These are phyloP conservation scores for Cordilura impudica DNA, from an alignment of 2,888 invertebrate species.

Conservation along the genomic window DNA sequence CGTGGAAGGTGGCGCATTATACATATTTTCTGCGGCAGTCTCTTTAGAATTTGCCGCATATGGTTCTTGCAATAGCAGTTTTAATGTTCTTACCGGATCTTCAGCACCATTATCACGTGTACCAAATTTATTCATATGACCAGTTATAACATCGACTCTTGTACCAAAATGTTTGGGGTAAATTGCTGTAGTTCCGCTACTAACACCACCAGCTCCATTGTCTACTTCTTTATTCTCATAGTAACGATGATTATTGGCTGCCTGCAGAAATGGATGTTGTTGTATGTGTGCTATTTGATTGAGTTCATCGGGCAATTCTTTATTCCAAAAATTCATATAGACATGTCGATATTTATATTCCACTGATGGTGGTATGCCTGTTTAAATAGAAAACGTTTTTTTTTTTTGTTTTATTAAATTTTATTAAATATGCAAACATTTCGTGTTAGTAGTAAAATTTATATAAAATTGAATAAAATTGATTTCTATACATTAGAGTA, in stretches of 20 bases:
- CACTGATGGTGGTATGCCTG: conserved; percentile 86
- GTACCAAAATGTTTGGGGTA: conserved; percentile 60
- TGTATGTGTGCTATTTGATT: conserved; percentile 78
- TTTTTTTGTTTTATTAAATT: neutral
- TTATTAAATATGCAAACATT: conserved; percentile 31
- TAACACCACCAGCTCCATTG: conserved; percentile 5
- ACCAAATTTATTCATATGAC: conserved; percentile 77
- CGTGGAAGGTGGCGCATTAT: conserved; percentile 76
- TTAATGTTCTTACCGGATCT: conserved; percentile 75
- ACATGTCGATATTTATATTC: conserved; percentile 87
- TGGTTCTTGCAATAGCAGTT: conserved; percentile 74
- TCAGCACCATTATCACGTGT: conserved; percentile 74
- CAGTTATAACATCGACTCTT: conserved; percentile 71
- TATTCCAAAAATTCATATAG: conserved; percentile 91
- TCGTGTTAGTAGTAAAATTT: neutral
- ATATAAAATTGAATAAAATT: conserved; percentile 44
- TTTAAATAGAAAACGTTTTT: neutral
- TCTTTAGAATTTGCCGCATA: conserved; percentile 57
- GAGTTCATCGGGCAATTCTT: conserved; percentile 86
- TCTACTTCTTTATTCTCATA: conserved; percentile 52
- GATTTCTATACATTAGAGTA: conserved; percentile 9
- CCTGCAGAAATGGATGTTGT: conserved; percentile 69
- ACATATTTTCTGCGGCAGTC: conserved; percentile 73
- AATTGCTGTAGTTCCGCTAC: conserved; percentile 59
- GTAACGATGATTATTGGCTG: conserved; percentile 45